A percentile compares a stretch with the other conserved stretches of the same genome.
Evolutionary conservation across 2,797 vertebrate genomes (phyloP).

Genomic region (Trachops cirrhosus): DNA sequence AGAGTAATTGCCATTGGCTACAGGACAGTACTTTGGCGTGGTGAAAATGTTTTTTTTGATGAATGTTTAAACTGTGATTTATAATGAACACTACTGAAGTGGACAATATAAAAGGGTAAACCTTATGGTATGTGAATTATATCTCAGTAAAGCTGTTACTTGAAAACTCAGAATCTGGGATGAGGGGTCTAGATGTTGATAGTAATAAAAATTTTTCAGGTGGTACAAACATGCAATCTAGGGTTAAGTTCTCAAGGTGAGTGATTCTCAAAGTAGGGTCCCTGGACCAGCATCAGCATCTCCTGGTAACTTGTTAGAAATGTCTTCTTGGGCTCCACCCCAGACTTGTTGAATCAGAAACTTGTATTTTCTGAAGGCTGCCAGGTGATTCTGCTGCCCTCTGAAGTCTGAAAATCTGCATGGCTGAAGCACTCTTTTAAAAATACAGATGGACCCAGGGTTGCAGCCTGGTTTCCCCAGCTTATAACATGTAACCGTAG

Average conservation of each 20-base stretch:
- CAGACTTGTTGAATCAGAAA: neutral
- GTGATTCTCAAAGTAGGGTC: neutral
- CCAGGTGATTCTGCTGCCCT: neutral
- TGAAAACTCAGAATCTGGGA: neutral
- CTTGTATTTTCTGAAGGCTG: neutral
- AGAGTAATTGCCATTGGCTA: neutral
- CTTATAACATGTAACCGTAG: neutral
- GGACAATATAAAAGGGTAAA: neutral
- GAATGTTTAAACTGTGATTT: neutral
- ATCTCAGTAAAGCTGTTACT: neutral
- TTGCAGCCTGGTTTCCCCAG: neutral
- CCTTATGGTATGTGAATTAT: neutral
- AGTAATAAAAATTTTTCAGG: neutral
- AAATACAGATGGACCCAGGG: neutral
- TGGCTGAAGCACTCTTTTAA: neutral
- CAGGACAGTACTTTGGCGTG: neutral
- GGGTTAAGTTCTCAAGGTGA: neutral
- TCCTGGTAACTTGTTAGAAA: neutral
- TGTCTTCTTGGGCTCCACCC: neutral
- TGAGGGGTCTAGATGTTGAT: neutral
- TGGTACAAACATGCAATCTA: fast-evolving
- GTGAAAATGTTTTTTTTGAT: neutral
- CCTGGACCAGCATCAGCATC: neutral
- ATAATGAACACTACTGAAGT: neutral
- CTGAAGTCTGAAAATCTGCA: neutral